Evolutionary conservation across 23 tunicate genomes (phyloP), one percentile per base, ranked within the genome.

Genomic region (Oikopleura dioica): DNA sequence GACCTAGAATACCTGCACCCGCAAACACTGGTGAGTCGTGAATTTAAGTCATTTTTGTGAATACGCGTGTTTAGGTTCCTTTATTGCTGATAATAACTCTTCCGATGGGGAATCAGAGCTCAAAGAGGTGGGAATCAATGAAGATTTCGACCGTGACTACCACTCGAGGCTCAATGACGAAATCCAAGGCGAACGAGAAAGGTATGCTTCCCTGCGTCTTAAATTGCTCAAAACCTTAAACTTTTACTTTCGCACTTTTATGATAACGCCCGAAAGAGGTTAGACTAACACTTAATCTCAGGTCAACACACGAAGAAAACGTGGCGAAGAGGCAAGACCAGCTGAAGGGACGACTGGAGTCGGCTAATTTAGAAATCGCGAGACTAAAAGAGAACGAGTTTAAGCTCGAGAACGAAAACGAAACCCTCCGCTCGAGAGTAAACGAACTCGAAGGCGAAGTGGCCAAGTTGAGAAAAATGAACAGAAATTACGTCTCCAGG

Each of bases 381-480:
- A 23, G 72, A 2, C 33, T 63, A 21, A 63, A 28, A 28, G 30
- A 23, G 2, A n/a, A n/a, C n/a, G n/a, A n/a, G n/a, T n/a, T n/a
- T n/a, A n/a, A n/a, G n/a, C 26, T 63, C 72, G 72, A 63, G 33
- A 31, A 63, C 33, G 72, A 63, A 28, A 31, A 12, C 29, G 2
- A 12, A 21, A 63, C 16, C 4, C 72, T 63, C 30, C 72, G 72
- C 4, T 2, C 2, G 33, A 63, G 72, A 31, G 72, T 63, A 2
- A 63, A 28, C 72, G 72, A 63, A 2, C 33, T 63, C 2, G 72
- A 63, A 63, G 72, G 72, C 33, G 72, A 63, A 63, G 33, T 63
- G 4, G 26, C 26, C 30, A 63, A 63, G 33, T 28, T 63, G 32
- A 24, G 72, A 28, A 21, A 23, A 2, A 16, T 63, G 2, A 63